Conservation (phyloP, 1,140 invertebrate genomes). For the Drosophila pandora region DNA sequence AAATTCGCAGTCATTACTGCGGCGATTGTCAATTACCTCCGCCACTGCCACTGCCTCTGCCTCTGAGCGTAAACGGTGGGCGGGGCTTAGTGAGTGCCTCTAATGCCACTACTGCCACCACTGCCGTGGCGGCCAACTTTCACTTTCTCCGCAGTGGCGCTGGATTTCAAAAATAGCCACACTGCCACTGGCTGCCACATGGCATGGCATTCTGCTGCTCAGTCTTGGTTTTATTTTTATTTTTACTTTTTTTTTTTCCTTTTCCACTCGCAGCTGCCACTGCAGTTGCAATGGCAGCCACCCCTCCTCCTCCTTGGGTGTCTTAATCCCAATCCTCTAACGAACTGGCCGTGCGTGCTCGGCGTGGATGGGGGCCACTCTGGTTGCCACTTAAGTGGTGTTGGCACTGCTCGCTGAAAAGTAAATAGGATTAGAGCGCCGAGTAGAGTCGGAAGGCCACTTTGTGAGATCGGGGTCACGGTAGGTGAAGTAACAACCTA, state of each 20-base stretch:
- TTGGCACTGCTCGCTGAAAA: conserved; percentile 8
- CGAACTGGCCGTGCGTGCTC: conserved; percentile 47
- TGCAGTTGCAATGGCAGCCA: conserved; percentile 12
- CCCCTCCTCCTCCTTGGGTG: not conserved
- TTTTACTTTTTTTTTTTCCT: conserved; percentile 1
- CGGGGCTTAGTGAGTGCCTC: conserved; percentile 46
- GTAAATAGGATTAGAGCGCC: conserved; percentile 16
- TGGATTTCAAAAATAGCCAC: conserved; percentile 53
- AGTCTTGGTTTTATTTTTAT: conserved; percentile 17
- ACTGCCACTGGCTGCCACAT: conserved; percentile 26
- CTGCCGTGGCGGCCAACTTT: conserved; percentile 56
- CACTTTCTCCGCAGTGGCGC: conserved; percentile 58
- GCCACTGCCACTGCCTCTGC: not conserved
- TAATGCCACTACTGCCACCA: conserved; percentile 22
- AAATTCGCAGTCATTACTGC: conserved; percentile 50
- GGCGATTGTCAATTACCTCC: conserved; percentile 42
- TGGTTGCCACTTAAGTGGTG: conserved; percentile 37
- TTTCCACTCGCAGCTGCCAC: conserved; percentile 32
- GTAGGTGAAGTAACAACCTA: not conserved
- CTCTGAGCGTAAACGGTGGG: conserved; percentile 51
- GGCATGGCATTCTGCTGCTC: conserved; percentile 5
- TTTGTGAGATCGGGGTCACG: conserved; percentile 1
- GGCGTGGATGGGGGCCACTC: conserved; percentile 26
- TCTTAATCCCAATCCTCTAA: conserved; percentile 17
- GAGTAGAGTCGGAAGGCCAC: not conserved